Conservation (phyloP, 2,797 vertebrate species). For the Orestias chungarensis region DNA sequence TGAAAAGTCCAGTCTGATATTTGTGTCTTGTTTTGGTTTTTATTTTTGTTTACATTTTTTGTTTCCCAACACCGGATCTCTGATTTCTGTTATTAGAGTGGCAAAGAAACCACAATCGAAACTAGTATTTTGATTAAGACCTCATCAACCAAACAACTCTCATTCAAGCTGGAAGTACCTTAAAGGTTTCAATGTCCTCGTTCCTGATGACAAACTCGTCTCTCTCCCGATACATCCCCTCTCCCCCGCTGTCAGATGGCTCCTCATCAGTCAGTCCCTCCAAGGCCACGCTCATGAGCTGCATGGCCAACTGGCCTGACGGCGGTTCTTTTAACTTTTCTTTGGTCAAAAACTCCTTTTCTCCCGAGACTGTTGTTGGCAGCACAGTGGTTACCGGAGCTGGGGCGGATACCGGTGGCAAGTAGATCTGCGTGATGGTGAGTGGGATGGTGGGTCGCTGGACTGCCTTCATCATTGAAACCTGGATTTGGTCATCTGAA, state of each 20-base stretch:
- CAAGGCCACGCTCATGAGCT: slow-evolving; percentile 85
- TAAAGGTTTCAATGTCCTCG: slow-evolving; percentile 92
- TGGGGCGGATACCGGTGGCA: slow-evolving; percentile 62
- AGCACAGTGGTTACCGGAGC: slow-evolving; percentile 25
- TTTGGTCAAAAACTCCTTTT: slow-evolving; percentile 55
- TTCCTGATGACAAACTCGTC: slow-evolving; percentile 98
- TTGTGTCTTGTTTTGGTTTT: background rate
- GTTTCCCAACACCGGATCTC: background rate
- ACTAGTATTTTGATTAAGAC: no score
- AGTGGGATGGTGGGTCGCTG: slow-evolving; percentile 67
- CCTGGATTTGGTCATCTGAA: slow-evolving; percentile 67
- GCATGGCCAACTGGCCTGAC: slow-evolving; percentile 83
- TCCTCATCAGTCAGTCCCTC: slow-evolving; percentile 95
- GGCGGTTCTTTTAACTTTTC: slow-evolving; percentile 74
- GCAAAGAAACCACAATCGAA: background rate
- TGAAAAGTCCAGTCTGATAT: background rate
- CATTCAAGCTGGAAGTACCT: slow-evolving; percentile 75
- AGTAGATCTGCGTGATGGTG: slow-evolving; percentile 66
- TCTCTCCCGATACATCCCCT: slow-evolving; percentile 96
- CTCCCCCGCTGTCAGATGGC: slow-evolving; percentile 92
- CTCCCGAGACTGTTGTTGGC: slow-evolving; percentile 52
- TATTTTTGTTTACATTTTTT: no score
- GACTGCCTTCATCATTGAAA: slow-evolving; percentile 78
- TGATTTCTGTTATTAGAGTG: background rate
- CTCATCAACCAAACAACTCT: no score